These are phyloP conservation scores for Macroramphosus scolopax DNA, from an alignment of 2,797 vertebrate species.

Conservation along the genomic window DNA sequence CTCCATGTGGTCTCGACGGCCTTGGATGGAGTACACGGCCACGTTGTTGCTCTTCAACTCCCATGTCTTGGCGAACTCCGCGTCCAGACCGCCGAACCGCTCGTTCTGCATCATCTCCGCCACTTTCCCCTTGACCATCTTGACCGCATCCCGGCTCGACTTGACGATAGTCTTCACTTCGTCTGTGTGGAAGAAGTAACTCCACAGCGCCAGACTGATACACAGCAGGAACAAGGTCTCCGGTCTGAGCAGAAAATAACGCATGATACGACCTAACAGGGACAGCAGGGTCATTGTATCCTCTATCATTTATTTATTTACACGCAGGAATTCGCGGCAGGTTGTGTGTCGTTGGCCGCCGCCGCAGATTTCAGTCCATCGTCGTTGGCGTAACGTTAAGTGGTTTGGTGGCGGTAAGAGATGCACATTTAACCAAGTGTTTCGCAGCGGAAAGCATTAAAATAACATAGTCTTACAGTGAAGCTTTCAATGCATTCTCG, in stretches of 20 bases:
- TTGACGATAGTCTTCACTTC: conserved; percentile 99
- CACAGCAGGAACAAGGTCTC: conserved; percentile 97
- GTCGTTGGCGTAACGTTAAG: conserved; percentile 23
- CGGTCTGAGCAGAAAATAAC: conserved; percentile 98
- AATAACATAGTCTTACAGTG: background rate
- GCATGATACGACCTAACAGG: conserved; percentile 99
- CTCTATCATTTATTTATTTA: conserved; percentile 84
- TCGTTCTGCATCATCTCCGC: conserved; percentile 99
- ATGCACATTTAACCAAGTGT: conserved; percentile 43
- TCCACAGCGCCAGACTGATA: conserved; percentile 98
- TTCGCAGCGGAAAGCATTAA: conserved; percentile 13
- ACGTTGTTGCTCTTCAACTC: conserved; percentile 96
- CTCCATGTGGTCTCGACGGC: conserved; percentile 98
- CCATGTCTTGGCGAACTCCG: conserved; percentile 98
- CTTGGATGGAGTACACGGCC: conserved; percentile 98
- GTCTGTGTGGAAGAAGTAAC: conserved; percentile 99
- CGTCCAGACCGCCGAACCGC: conserved; percentile 89
- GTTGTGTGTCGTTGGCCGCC: conserved; percentile 52
- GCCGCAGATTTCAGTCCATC: conserved; percentile 71
- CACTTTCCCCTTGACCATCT: conserved; percentile 99
- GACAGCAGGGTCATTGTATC: conserved; percentile 99
- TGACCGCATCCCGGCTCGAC: conserved; percentile 98
- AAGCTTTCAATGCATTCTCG: conserved; percentile 25
- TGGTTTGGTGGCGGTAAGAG: conserved; percentile 18
- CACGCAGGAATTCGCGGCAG: conserved; percentile 67